Evolutionary conservation across 2,797 vertebrate genomes (phyloP), one percentile per base, ranked within the genome.

Genomic region (Siniperca scherzeri): DNA sequence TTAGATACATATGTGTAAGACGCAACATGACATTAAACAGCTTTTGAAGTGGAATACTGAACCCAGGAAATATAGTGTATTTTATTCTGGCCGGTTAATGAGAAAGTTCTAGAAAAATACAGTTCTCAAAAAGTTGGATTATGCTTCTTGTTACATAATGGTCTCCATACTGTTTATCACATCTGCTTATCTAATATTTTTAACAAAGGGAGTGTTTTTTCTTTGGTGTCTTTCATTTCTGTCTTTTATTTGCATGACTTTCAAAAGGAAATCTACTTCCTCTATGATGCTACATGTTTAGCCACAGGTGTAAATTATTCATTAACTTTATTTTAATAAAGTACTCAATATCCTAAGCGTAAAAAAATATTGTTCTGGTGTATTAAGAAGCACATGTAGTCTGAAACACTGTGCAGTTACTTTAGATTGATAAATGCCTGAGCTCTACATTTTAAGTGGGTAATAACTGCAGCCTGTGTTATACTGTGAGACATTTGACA

Each of bases 361-460:
- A 4, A 48, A 48, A 6, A 48, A 7, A 5, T 48, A 48, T 48
- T 48, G 7, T 16, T 48, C 16, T 19, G 19, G 46, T 17, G 46
- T 48, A 36, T 60, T 36, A 38, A 33, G 59, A 36, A 66, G 25
- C 33, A n/a, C 27, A 11, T 64, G 6, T 21, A 56, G 38, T 57
- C n/a, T 22, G 55, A 52, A 50, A 21, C 48, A 36, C 30, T 8
- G 19, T 57, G 70, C n/a, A n/a, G n/a, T n/a, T n/a, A n/a, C n/a
- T n/a, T n/a, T n/a, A n/a, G n/a, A n/a, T n/a, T n/a, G n/a, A n/a
- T n/a, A n/a, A n/a, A n/a, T n/a, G n/a, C n/a, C n/a, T n/a, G n/a
- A n/a, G n/a, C 40, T 59, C 70, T 71, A 59, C 19, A 72, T 60
- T 48, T 60, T 60, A 59, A 72, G 42, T 48, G 13, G 70, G 70